These are phyloP conservation scores for Cyprinodon diabolis DNA, from an alignment of 2,797 vertebrate genomes.

Conservation along the genomic window DNA sequence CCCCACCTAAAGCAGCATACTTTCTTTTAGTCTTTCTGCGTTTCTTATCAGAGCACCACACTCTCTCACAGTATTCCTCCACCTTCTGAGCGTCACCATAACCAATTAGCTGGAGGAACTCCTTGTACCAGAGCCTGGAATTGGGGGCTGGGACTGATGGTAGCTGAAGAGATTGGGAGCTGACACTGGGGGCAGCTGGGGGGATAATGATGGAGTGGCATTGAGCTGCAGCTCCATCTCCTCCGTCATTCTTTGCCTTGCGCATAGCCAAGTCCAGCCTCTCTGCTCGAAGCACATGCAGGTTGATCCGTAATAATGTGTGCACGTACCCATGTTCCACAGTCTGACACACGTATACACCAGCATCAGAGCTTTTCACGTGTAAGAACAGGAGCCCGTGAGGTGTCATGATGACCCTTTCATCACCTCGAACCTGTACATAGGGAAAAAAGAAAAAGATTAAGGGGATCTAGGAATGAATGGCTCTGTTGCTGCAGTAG, in stretches of 20 bases:
- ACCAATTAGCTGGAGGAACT: constrained; percentile 95
- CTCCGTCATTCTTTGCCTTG: constrained; percentile 52
- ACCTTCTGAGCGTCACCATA: constrained; percentile 93
- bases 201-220: constrained; percentile 30
- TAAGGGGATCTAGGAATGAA: constrained; percentile 9
- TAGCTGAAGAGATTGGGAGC: constrained; percentile 52
- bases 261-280: constrained; percentile 84
- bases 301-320: constrained; percentile 84
- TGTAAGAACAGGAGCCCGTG: constrained; percentile 91
- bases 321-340: constrained; percentile 93
- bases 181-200: constrained; percentile 49
- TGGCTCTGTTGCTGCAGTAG: constrained; percentile 1
- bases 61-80: constrained; percentile 96
- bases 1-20: constrained; percentile 78
- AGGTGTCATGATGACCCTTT: constrained; percentile 88
- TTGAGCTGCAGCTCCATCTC: constrained; percentile 46
- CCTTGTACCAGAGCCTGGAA: constrained; percentile 92
- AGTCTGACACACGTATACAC: constrained; percentile 93
- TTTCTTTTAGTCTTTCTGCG: constrained; percentile 92
- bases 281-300: constrained; percentile 89
- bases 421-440: constrained; percentile 86
- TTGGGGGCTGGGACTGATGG: constrained; percentile 78
- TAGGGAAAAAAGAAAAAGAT: neutral
- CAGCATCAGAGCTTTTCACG: constrained; percentile 85
- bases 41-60: constrained; percentile 95